Base-by-base conservation (phyloP, 2,888 invertebrate genomes). In the Netelia fuscicornis region DNA sequence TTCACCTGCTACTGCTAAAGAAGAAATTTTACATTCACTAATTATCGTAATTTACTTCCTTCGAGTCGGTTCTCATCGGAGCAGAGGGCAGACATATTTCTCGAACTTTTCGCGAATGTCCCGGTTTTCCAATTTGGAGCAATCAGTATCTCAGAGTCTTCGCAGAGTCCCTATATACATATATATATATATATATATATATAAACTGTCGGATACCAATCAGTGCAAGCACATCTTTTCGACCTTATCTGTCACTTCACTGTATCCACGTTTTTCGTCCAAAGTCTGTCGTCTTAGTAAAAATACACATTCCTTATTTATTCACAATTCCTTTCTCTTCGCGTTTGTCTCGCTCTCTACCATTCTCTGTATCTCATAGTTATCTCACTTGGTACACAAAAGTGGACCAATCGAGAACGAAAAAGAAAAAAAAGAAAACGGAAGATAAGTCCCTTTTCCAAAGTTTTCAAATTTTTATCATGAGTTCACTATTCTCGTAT, bases 11-110 rank as follows among this genome's bases (percentile, higher is more conserved):
- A 54, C 20, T 64, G 52, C 13, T 25, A 64, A 44, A 37, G 10
- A 17, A 54, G 37, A 48, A 62, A 62, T 23, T 75, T 5, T 75
- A 75, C 64, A 25, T 25, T 25, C 48, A 68, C 70, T 70, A 81
- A 76, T 81, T 81, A 81, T 76, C 81, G 75, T 81, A 76, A 81
- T 81, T 81, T 76, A 81, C 54, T 72, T 17, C 58, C 44, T 58
- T 44, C 9, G 58, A 67, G 44, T 72, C 65, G 42, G n/a, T 44
- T 17, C 20, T 62, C n/a, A 8, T 2, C 3, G n/a, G 48, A 17
- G n/a, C 60, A 1, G 48, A 60, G 30, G 52, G 58, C 58, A 23
- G 72, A 58, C 72, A 80, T 56, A 30, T 65, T 42, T 72, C 67
- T 80, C 65, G 54, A 72, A 72, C 80, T 58, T 72, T 72, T 72